Conservation (phyloP, 2,888 invertebrate genomes). For the Pyrgus malvae region DNA sequence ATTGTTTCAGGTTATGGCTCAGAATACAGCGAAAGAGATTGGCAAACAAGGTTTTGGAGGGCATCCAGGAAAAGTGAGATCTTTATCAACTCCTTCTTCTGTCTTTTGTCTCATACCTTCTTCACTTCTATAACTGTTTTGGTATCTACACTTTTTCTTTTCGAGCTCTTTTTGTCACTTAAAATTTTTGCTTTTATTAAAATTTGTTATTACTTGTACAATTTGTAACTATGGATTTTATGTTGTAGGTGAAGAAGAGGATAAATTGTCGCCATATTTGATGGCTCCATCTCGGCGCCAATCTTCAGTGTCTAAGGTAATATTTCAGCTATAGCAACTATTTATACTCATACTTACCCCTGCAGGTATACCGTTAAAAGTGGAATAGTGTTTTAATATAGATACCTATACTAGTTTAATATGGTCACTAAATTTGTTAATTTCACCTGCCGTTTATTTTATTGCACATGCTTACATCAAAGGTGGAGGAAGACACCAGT, state of each 20-base stretch:
- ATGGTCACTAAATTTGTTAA: no score
- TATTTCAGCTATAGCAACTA: no score
- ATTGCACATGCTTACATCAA: conserved; percentile 53
- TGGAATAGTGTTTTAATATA: no score
- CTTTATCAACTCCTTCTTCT: conserved; percentile 20
- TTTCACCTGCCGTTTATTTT: conserved; percentile 7
- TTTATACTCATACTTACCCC: no score
- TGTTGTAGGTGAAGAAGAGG: conserved; percentile 71
- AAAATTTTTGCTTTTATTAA: not conserved
- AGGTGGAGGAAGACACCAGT: conserved; percentile 81
- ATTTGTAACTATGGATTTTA: no score
- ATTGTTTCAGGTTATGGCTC: conserved; percentile 84
- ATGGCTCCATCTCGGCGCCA: conserved; percentile 68
- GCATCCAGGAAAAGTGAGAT: conserved; percentile 71
- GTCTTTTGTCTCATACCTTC: conserved; percentile 21
- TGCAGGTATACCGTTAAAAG: not conserved
- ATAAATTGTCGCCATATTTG: conserved; percentile 67
- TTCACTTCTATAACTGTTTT: conserved; percentile 18
- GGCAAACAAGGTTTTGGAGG: conserved; percentile 84
- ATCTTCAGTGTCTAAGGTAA: conserved; percentile 67
- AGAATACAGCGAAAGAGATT: conserved; percentile 87
- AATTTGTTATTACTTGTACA: no score
- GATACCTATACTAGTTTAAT: no score
- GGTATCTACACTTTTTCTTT: conserved; percentile 22
- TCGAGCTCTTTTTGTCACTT: not conserved